A percentile compares a stretch with the other conserved stretches of the same genome.
phyloP scores from a whole-genome alignment of 2,113 vertebrate genomes.

The Erpornis zantholeuca region DNA sequence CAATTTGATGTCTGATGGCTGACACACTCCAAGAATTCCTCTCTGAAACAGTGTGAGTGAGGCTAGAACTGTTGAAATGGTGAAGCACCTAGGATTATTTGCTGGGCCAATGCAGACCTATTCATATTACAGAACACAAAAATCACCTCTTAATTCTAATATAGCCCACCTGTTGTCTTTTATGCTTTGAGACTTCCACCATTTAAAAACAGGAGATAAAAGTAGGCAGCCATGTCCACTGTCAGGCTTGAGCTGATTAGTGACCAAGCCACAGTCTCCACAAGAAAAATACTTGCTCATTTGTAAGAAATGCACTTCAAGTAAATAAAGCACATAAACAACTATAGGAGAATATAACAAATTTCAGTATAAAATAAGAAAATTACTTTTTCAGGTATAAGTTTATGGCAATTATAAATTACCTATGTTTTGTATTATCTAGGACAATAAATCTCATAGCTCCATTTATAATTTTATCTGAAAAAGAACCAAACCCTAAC shows the following conservation, averaged over 20 bases:
- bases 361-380: background rate
- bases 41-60: rapidly evolving
- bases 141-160: background rate
- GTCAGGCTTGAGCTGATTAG: background rate
- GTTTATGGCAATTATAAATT: background rate
- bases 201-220: background rate
- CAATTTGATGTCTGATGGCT: background rate
- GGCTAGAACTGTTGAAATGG: background rate
- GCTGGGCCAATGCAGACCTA: background rate
- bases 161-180: background rate
- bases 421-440: background rate
- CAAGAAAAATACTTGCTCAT: background rate
- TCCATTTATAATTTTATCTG: background rate
- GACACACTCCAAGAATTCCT: background rate
- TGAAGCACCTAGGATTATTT: background rate
- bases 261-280: background rate
- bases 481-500: background rate
- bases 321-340: background rate
- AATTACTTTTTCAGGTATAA: background rate
- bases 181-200: background rate
- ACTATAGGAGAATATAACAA: rapidly evolving
- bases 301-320: background rate
- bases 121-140: background rate
- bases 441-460: background rate
- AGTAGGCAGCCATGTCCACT: background rate